Evolutionary conservation across 2,797 vertebrate genomes (phyloP).

Genomic region (Lepus townsendii): DNA sequence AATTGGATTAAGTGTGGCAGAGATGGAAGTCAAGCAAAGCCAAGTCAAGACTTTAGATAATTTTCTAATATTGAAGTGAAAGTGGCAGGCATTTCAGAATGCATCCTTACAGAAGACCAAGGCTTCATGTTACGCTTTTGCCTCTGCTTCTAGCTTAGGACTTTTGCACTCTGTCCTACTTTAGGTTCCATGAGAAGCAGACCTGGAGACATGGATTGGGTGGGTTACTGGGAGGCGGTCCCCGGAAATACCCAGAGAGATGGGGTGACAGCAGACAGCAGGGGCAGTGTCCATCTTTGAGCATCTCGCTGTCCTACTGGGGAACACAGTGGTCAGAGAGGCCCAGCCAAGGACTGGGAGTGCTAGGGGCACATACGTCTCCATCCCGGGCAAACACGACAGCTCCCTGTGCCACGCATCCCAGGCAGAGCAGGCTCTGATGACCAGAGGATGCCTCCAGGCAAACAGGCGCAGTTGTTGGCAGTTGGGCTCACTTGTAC

Average conservation of each 20-base stretch:
- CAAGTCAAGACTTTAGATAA: not conserved
- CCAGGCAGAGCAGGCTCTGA: not conserved
- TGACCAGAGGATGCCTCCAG: not conserved
- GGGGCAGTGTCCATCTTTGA: not conserved
- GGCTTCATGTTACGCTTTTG: not conserved
- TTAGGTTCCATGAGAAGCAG: not conserved
- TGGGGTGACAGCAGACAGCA: not conserved
- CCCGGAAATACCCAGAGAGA: not conserved
- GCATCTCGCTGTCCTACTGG: not conserved
- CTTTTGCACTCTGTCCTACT: not conserved
- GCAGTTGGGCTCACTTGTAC: not conserved
- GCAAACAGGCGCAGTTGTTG: not conserved
- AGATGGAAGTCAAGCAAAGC: not conserved
- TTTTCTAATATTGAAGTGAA: not conserved
- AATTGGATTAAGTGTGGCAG: not conserved
- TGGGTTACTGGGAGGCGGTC: not conserved
- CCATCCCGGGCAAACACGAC: too few species aligned
- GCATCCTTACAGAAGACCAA: not conserved
- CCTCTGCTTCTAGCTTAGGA: not conserved
- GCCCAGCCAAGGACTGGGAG: not conserved
- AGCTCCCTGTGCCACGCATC: not conserved
- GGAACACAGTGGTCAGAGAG: not conserved
- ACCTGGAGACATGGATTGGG: not conserved
- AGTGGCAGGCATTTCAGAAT: not conserved
- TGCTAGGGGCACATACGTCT: fast-evolving